Evolutionary conservation across 2,888 invertebrate genomes (phyloP).

Genomic region (Dryocosmus kuriphilus): DNA sequence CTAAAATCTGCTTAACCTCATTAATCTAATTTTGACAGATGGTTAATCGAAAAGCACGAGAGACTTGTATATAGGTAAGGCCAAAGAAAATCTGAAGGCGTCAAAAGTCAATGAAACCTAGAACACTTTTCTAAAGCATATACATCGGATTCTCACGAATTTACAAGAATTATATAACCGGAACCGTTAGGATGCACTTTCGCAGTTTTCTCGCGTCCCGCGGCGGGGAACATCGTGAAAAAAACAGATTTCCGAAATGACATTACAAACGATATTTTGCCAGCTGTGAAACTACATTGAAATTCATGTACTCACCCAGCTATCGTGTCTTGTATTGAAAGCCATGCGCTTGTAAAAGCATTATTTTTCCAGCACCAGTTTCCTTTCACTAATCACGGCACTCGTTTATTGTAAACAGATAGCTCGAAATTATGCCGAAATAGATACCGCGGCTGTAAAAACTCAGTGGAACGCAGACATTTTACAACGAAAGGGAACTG

Average conservation of each 20-base stretch:
- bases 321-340: slow-evolving; percentile 64
- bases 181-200: slow-evolving; percentile 50
- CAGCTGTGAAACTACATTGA: slow-evolving; percentile 67
- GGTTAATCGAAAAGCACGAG: not conserved
- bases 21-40: slow-evolving; percentile 15
- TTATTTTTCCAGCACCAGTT: slow-evolving; percentile 58
- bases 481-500: slow-evolving; percentile 60
- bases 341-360: slow-evolving; percentile 63
- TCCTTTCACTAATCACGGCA: slow-evolving; percentile 11
- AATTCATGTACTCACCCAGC: slow-evolving; percentile 66
- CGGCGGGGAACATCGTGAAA: not conserved
- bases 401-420: slow-evolving; percentile 22
- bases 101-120: slow-evolving; percentile 19
- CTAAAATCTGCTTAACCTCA: not conserved
- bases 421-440: slow-evolving; percentile 41
- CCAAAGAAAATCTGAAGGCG: not conserved
- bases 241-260: slow-evolving; percentile 7
- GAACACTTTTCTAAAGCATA: not conserved
- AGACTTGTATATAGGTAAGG: not conserved
- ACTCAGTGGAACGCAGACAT: slow-evolving; percentile 62
- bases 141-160: slow-evolving; percentile 37
- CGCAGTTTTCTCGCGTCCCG: slow-evolving; percentile 16
- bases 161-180: slow-evolving; percentile 60
- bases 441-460: slow-evolving; percentile 35
- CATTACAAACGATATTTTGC: slow-evolving; percentile 52